Base-by-base conservation (phyloP, 1,140 invertebrate species). In the Atopsyche davidsoni region DNA sequence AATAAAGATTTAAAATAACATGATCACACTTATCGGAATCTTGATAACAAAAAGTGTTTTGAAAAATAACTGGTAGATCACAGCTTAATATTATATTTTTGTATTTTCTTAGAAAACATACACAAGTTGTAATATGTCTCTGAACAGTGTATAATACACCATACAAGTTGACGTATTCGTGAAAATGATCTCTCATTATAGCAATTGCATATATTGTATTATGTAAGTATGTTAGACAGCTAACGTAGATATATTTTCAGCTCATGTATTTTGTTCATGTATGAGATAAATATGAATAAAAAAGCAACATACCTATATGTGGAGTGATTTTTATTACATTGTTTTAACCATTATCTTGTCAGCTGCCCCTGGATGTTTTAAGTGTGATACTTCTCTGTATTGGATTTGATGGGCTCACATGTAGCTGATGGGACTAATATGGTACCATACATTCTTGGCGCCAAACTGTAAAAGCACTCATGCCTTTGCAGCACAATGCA, bases 241-340 rank as follows among this genome's bases (percentile, higher is more conserved):
- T 53, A 57, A 52, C 55, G 36, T 58, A 58, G 55, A 34, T 53
- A 57, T 57, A 57, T 57, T 57, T 57, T 57, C 55, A 57, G 55
- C 55, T 58, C 55, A 58, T 58, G 55, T 58, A 58, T 53, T 53
- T 58, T 58, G 55, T 58, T 58, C 48, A 51, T 58, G 55, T 58
- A 53, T 51, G 51, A 58, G 42, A 47, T 53, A 58, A 57, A 57
- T 53, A 53, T 49, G 53, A 48, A 54, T 13, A 18, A 13, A 21
- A 28, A 28, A 28, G 6, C 18, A 36, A 47, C 21, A 47, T 2
- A 21, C 19, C 13, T 47, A 35, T 18, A 4, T 36, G 34, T 18
- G n/a, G 6, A 28, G n/a, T 28, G n/a, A 7, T 28, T 28, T 28
- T 28, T 28, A 28, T 28, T 6, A n/a, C 24, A 28, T 7, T n/a